phyloP scores from a whole-genome alignment of 92 coral and sea anemone genomes.

The Porites rus region DNA sequence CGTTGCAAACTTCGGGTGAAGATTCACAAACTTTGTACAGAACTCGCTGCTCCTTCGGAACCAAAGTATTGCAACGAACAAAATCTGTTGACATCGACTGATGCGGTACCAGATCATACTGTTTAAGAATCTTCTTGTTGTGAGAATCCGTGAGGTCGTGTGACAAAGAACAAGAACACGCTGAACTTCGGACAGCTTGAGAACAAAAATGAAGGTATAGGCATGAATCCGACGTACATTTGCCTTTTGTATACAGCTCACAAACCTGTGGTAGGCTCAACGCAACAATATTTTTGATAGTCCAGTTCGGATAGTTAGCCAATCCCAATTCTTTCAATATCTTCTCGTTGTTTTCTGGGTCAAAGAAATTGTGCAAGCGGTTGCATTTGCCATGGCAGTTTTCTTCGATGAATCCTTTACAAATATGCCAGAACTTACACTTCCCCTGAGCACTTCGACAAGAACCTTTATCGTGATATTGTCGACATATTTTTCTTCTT shows the following conservation, averaged over 20 bases:
- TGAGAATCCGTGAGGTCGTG: constrained; percentile 36
- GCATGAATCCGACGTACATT: constrained; percentile 47
- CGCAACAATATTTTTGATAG: constrained; percentile 24
- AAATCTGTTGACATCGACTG: constrained; percentile 18
- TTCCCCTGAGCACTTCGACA: constrained; percentile 11
- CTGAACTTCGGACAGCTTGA: constrained; percentile 8
- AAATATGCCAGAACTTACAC: constrained; percentile 62
- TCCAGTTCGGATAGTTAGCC: constrained; percentile 28
- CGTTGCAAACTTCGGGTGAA: neutral
- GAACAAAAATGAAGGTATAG: constrained; percentile 58
- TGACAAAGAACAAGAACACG: constrained; percentile 37
- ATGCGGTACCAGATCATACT: constrained; percentile 31
- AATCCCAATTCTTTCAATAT: constrained; percentile 24
- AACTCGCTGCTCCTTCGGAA: neutral
- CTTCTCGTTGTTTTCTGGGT: constrained; percentile 21
- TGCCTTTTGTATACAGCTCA: constrained; percentile 27
- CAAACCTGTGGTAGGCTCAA: constrained; percentile 64
- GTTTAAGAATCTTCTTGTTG: constrained; percentile 47
- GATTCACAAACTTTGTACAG: neutral
- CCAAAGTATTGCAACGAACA: constrained; percentile 23
- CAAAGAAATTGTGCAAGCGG: constrained; percentile 57
- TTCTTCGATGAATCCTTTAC: constrained; percentile 64
- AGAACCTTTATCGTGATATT: constrained; percentile 33
- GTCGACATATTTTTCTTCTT: constrained; percentile 56
- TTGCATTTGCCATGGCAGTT: constrained; percentile 24